phyloP scores from a whole-genome alignment of 2,113 vertebrate species.

The Burhinus oedicnemus region DNA sequence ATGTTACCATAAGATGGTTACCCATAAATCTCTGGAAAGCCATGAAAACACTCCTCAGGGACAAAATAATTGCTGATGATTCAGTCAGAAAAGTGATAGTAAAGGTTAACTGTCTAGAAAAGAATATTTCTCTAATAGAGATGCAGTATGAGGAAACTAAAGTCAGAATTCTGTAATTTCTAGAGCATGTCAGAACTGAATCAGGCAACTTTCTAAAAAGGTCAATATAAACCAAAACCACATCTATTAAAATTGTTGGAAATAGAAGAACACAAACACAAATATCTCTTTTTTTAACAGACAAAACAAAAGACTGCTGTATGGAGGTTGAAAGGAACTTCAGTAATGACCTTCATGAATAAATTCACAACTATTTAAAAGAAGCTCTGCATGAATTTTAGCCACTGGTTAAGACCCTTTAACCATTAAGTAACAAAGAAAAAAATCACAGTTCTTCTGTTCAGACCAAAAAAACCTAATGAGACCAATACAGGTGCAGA shows the following conservation, averaged over 20 bases:
- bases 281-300: background rate
- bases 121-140: slow-evolving; percentile 2
- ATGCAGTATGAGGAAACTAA: background rate
- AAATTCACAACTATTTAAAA: background rate
- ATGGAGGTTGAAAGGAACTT: background rate
- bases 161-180: background rate
- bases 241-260: background rate
- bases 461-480: background rate
- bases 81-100: slow-evolving; percentile 21
- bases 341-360: background rate
- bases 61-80: slow-evolving; percentile 49
- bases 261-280: background rate
- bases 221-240: background rate
- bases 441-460: background rate
- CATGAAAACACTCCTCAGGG: background rate
- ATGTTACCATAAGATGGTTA: background rate
- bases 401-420: background rate
- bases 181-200: background rate
- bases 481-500: background rate
- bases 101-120: slow-evolving; percentile 54
- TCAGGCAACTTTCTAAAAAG: background rate
- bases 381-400: background rate
- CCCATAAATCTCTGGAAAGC: slow-evolving; percentile 20
- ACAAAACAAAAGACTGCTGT: background rate
- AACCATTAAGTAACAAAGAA: background rate